Evolutionary conservation across 2,888 invertebrate genomes (phyloP).

Genomic region (Carterocephalus palaemon): DNA sequence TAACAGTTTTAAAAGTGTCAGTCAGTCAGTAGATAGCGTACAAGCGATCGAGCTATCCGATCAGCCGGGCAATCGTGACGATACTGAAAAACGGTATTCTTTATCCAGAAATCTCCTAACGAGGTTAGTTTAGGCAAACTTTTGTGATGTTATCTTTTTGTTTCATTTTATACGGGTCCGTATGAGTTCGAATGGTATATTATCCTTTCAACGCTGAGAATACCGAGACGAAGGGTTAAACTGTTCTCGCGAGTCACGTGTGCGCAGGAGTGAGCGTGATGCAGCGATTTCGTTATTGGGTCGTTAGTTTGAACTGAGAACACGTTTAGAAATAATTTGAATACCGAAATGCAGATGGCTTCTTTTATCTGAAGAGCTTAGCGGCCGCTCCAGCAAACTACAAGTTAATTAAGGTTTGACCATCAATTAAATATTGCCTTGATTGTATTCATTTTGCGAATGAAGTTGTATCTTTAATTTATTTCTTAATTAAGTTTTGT

Average conservation of each 20-base stretch:
- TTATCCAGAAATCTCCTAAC: slow-evolving; percentile 78
- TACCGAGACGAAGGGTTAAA: slow-evolving; percentile 54
- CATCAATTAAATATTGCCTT: slow-evolving; percentile 77
- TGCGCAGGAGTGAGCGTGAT: slow-evolving; percentile 76
- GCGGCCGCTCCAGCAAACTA: slow-evolving; percentile 61
- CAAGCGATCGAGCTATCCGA: slow-evolving; percentile 70
- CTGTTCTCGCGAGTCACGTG: slow-evolving; percentile 48
- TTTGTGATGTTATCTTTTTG: slow-evolving; percentile 75
- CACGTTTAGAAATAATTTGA: slow-evolving; percentile 78
- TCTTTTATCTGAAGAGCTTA: slow-evolving; percentile 68
- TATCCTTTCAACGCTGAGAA: slow-evolving; percentile 52
- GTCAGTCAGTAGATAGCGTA: slow-evolving; percentile 54
- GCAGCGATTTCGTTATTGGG: slow-evolving; percentile 54
- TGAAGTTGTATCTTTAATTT: slow-evolving; percentile 62
- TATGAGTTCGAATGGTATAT: slow-evolving; percentile 70
- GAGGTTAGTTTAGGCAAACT: slow-evolving; percentile 79
- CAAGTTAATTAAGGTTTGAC: slow-evolving; percentile 78
- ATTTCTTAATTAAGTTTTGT: slow-evolving; percentile 55
- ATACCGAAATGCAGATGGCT: slow-evolving; percentile 78
- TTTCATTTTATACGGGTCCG: slow-evolving; percentile 67
- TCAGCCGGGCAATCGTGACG: slow-evolving; percentile 72
- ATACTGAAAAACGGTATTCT: slow-evolving; percentile 77
- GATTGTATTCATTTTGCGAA: slow-evolving; percentile 70
- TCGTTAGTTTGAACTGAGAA: slow-evolving; percentile 57
- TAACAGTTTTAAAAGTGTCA: slow-evolving; percentile 45